Percentiles rank a stretch among this genome's conserved stretches.
These are phyloP conservation scores for Malurus leucopterus DNA, from an alignment of 2,797 vertebrate genomes.

Conservation along the genomic window DNA sequence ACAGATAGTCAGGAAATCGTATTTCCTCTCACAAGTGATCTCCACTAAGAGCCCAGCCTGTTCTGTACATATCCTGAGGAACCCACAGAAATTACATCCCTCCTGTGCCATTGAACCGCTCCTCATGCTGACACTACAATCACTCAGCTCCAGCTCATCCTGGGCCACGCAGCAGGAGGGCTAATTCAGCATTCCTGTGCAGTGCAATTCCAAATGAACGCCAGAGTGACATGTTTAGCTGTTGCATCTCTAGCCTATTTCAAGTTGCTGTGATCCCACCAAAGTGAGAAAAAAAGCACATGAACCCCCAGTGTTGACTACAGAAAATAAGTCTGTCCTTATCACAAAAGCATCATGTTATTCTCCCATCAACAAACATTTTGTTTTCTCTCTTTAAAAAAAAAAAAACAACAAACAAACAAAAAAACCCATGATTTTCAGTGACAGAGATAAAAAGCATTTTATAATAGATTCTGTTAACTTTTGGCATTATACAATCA, in stretches of 20 bases:
- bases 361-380: background rate
- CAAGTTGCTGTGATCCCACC: background rate
- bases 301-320: background rate
- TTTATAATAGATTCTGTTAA: background rate
- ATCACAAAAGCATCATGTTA: background rate
- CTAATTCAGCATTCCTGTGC: background rate
- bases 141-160: background rate
- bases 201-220: background rate
- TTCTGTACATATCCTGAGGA: background rate
- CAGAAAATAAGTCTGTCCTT: background rate
- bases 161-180: accelerated
- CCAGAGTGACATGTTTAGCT: background rate
- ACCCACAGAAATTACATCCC: background rate
- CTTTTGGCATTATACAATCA: background rate
- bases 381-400: background rate
- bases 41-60: background rate
- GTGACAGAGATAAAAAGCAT: background rate
- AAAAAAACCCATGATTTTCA: background rate
- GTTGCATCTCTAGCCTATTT: background rate
- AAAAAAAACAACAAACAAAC: background rate
- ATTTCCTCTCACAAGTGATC: background rate
- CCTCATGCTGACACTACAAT: background rate
- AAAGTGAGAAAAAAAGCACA: background rate
- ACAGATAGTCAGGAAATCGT: background rate
- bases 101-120: background rate